Evolutionary conservation across 30 jellyfish, hydroid and myxozoan species (phyloP).

Genomic region (Turritopsis dohrnii): DNA sequence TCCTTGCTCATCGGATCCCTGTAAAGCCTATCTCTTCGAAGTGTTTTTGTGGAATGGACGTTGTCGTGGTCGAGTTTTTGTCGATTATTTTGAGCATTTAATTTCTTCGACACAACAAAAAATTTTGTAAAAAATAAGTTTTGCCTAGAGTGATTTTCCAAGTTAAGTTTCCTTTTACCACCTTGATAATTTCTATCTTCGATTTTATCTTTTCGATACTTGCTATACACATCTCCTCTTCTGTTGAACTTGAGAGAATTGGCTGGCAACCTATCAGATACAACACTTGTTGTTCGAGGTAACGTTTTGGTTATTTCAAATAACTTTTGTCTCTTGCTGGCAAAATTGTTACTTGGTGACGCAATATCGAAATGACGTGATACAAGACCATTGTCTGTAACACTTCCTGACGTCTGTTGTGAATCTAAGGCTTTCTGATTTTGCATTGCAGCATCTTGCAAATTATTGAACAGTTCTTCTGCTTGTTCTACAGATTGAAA

Average conservation of each 20-base stretch:
- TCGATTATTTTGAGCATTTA: neutral
- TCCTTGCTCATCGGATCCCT: neutral
- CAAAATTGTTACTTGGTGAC: neutral
- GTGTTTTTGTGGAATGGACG: neutral
- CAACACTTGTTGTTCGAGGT: neutral
- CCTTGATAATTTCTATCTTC: neutral
- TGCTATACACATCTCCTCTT: neutral
- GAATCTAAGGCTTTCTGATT: constrained; percentile 1
- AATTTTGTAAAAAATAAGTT: neutral
- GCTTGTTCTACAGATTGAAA: constrained; percentile 20
- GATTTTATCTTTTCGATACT: neutral
- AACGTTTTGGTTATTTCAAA: neutral
- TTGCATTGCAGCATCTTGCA: constrained; percentile 5
- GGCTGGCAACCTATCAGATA: neutral
- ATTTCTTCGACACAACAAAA: neutral
- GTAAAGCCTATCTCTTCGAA: neutral
- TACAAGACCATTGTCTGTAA: constrained; percentile 9
- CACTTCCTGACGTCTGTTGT: constrained; percentile 13
- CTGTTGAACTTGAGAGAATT: neutral
- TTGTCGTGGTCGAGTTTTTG: neutral
- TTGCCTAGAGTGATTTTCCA: neutral
- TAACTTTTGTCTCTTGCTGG: neutral
- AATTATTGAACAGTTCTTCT: constrained; percentile 13
- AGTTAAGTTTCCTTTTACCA: neutral
- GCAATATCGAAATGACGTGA: neutral